phyloP scores from a whole-genome alignment of 1,140 invertebrate genomes.

The Tetranychus urticae region DNA sequence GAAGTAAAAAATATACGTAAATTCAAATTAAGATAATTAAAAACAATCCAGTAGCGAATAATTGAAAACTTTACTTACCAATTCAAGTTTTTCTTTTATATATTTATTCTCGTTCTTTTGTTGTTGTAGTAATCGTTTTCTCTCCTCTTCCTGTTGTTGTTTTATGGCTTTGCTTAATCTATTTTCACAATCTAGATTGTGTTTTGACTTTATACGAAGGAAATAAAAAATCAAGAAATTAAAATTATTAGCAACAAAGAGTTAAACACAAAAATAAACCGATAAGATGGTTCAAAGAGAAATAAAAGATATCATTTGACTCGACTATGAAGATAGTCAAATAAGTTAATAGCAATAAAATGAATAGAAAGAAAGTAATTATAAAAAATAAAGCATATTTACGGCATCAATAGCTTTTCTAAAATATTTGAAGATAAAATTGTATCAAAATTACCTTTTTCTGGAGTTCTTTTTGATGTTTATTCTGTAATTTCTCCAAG shows the following conservation, averaged over 20 bases:
- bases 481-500: slow-evolving; percentile 60
- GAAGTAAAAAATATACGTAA: no score
- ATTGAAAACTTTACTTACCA: background rate
- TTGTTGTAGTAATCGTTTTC: slow-evolving; percentile 61
- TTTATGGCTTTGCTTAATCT: slow-evolving; percentile 80
- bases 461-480: slow-evolving; percentile 72
- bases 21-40: no score
- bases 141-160: slow-evolving; percentile 61
- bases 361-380: background rate
- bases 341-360: background rate
- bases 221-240: slow-evolving; percentile 9
- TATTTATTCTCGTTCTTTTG: slow-evolving; percentile 95
- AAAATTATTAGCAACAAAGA: background rate
- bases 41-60: no score
- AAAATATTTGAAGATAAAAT: background rate
- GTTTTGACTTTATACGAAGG: slow-evolving; percentile 32
- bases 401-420: background rate
- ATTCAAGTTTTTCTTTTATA: slow-evolving; percentile 51
- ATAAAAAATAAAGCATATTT: background rate
- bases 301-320: background rate
- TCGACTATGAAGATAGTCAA: background rate
- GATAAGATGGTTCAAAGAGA: background rate
- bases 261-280: no score
- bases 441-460: slow-evolving; percentile 28
- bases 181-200: slow-evolving; percentile 67